A percentile compares a stretch with the other conserved stretches of the same genome.
Conservation (phyloP, 2,797 vertebrate species). For the Onychomys leucogaster region DNA sequence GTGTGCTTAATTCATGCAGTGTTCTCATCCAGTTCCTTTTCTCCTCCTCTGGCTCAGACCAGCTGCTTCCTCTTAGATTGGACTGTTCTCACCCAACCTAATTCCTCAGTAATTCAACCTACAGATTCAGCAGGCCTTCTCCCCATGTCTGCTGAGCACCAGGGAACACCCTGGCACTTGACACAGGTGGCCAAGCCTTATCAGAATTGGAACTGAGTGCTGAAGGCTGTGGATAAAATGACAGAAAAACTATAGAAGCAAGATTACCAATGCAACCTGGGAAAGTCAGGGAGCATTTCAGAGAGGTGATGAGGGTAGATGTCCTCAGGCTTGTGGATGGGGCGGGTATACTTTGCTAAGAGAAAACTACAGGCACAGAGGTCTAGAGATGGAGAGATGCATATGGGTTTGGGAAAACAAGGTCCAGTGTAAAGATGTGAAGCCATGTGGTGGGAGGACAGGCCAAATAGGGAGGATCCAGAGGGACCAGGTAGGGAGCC, state of each 20-base stretch:
- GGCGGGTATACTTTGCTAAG: background rate
- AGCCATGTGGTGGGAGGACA: background rate
- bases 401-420: background rate
- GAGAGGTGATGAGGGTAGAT: background rate
- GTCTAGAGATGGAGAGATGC: background rate
- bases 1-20: background rate
- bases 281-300: background rate
- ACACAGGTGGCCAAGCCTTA: background rate
- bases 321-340: too few species aligned
- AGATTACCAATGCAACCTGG: rapidly evolving
- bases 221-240: background rate
- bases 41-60: background rate
- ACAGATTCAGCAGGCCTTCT: background rate
- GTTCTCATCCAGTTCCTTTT: background rate
- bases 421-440: background rate
- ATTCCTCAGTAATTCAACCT: background rate
- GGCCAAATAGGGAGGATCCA: background rate
- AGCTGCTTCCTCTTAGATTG: background rate
- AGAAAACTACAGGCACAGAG: background rate
- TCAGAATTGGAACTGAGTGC: background rate
- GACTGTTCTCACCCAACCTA: background rate
- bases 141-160: background rate
- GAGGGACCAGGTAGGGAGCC: background rate
- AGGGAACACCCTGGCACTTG: background rate
- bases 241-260: background rate